Evolutionary conservation across 1,140 invertebrate species (phyloP).

Genomic region (Colletes latitarsis): DNA sequence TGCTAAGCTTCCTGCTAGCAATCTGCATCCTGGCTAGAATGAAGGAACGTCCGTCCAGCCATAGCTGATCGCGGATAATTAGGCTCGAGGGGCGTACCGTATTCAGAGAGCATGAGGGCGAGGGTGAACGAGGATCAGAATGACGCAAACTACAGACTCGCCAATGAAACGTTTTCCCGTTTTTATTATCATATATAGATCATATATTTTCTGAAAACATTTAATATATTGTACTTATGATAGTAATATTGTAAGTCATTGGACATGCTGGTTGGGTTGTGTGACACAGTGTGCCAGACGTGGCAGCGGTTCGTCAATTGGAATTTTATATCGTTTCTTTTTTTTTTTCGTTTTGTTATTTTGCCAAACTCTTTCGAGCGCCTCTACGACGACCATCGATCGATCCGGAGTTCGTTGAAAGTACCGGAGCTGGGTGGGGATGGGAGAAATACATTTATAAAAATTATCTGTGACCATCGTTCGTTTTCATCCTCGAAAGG

Average conservation of each 20-base stretch:
- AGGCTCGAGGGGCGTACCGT: neutral
- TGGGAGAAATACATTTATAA: slow-evolving; percentile 59
- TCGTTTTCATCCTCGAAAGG: slow-evolving; percentile 45
- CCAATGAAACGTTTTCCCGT: slow-evolving; percentile 64
- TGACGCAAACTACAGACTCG: slow-evolving; percentile 50
- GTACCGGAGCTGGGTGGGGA: neutral
- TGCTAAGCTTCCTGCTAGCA: slow-evolving; percentile 25
- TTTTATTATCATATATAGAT: slow-evolving; percentile 79
- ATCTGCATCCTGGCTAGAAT: slow-evolving; percentile 17
- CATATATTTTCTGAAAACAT: slow-evolving; percentile 77
- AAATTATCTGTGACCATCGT: slow-evolving; percentile 58
- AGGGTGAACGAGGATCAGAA: slow-evolving; percentile 42
- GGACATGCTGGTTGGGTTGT: slow-evolving; percentile 71
- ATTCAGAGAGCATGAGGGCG: slow-evolving; percentile 2
- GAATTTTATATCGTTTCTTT: slow-evolving; percentile 34
- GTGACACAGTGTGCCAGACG: slow-evolving; percentile 52
- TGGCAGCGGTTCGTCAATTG: slow-evolving; percentile 49
- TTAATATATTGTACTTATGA: slow-evolving; percentile 77
- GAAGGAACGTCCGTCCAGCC: neutral
- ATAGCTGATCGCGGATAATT: neutral
- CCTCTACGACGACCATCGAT: slow-evolving; percentile 50
- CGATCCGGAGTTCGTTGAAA: slow-evolving; percentile 48
- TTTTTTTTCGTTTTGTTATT: slow-evolving; percentile 37
- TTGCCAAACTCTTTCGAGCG: slow-evolving; percentile 14
- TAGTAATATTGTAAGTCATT: slow-evolving; percentile 76